Evolutionary conservation across 2,113 vertebrate species (phyloP).

Genomic region (Sinocyclocheilus anophthalmus): DNA sequence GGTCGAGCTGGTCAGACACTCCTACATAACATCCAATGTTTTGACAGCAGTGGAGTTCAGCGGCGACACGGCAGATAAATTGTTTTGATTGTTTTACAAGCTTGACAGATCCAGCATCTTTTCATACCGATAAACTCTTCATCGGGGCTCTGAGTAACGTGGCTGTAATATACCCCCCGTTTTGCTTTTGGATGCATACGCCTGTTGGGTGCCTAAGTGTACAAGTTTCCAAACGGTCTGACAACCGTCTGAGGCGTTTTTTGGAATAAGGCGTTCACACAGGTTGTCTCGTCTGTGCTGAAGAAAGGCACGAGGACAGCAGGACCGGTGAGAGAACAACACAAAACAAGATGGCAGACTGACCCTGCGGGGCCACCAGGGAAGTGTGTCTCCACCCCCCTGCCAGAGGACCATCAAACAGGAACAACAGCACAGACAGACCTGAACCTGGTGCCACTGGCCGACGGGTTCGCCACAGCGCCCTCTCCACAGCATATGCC

Average conservation of each 20-base stretch:
- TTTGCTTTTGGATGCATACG: background rate
- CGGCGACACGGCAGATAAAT: conserved; percentile 1
- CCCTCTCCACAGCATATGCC: too few species aligned
- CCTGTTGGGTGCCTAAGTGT: background rate
- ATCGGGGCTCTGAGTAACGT: background rate
- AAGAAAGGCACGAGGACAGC: conserved; percentile 54
- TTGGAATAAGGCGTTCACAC: conserved; percentile 47
- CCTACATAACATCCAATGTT: conserved; percentile 48
- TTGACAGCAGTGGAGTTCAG: conserved; percentile 46
- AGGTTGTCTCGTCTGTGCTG: conserved; percentile 57
- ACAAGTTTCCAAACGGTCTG: conserved; percentile 7
- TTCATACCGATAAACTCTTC: background rate
- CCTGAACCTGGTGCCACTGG: too few species aligned
- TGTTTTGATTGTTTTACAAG: conserved; percentile 14
- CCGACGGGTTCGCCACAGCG: too few species aligned
- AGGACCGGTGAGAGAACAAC: conserved; percentile 43
- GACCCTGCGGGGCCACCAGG: conserved; percentile 56
- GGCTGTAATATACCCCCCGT: background rate
- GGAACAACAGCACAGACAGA: conserved; percentile 47
- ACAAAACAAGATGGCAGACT: conserved; percentile 57
- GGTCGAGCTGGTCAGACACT: conserved; percentile 41
- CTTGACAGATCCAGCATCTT: conserved; percentile 4
- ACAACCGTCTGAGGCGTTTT: conserved; percentile 41
- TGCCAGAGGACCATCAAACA: conserved; percentile 49
- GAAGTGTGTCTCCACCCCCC: conserved; percentile 43